Conservation (phyloP, 2,113 vertebrate species). For the Dendrocopos noguchii region DNA sequence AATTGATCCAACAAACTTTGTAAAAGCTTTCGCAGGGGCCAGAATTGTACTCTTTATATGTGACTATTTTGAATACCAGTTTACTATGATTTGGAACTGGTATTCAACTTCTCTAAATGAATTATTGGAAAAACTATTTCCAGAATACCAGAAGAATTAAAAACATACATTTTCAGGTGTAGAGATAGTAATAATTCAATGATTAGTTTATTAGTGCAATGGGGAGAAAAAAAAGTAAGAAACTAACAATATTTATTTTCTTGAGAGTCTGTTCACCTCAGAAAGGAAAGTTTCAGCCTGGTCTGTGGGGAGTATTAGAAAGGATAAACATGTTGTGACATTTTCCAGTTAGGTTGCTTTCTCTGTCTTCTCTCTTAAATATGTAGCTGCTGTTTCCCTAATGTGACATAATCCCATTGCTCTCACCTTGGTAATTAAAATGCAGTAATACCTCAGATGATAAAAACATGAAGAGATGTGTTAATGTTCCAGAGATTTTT, state of each 20-base stretch:
- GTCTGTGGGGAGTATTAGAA: neutral
- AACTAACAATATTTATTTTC: neutral
- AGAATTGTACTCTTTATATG: neutral
- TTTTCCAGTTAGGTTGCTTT: neutral
- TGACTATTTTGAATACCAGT: neutral
- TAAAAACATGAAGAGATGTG: neutral
- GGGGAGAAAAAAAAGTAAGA: neutral
- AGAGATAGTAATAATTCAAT: neutral
- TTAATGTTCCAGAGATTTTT: neutral
- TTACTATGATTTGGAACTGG: neutral
- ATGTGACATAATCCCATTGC: constrained; percentile 23
- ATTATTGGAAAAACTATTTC: neutral
- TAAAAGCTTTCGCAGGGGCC: neutral
- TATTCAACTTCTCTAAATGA: neutral
- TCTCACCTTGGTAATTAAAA: constrained; percentile 36
- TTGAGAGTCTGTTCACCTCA: neutral
- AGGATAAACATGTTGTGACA: neutral
- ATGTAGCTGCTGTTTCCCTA: neutral
- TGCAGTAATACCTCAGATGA: neutral
- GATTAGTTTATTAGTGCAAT: neutral
- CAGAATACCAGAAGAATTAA: neutral
- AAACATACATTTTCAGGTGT: neutral
- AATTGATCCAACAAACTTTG: neutral
- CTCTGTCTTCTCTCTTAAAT: neutral
- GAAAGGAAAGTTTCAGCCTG: neutral